Evolutionary conservation across 2,797 vertebrate genomes (phyloP).

Genomic region (Aldrovandia affinis): DNA sequence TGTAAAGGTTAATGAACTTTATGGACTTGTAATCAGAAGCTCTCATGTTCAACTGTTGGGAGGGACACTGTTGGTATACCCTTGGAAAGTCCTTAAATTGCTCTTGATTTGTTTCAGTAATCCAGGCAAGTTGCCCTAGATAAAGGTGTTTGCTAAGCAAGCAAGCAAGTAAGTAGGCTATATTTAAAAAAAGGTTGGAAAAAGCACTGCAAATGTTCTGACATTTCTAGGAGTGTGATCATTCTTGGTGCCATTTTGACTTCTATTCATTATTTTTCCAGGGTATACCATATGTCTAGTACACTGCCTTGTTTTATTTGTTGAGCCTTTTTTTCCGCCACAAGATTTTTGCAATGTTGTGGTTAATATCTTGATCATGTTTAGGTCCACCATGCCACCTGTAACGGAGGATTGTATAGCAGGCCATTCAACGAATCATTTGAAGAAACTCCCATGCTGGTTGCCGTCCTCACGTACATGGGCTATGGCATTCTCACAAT

Average conservation of each 20-base stretch:
- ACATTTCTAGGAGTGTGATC: too few species aligned
- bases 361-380: neutral
- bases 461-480: conserved; percentile 95
- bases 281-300: neutral
- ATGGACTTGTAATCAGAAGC: neutral
- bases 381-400: conserved; percentile 63
- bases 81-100: neutral
- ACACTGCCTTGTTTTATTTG: neutral
- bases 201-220: neutral
- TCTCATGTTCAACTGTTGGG: neutral
- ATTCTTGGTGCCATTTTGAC: too few species aligned
- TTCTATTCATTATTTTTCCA: too few species aligned
- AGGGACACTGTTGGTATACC: neutral
- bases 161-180: neutral
- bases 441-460: conserved; percentile 93
- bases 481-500: conserved; percentile 95
- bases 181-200: neutral
- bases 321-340: neutral
- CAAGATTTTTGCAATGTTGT: neutral
- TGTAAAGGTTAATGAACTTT: neutral
- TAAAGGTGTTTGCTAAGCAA: neutral
- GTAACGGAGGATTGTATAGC: conserved; percentile 86
- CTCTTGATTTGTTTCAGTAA: neutral
- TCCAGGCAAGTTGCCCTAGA: neutral
- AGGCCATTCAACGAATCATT: conserved; percentile 87